Evolutionary conservation across 1,140 invertebrate genomes (phyloP).

Genomic region (Trypoxylus dichotomus): DNA sequence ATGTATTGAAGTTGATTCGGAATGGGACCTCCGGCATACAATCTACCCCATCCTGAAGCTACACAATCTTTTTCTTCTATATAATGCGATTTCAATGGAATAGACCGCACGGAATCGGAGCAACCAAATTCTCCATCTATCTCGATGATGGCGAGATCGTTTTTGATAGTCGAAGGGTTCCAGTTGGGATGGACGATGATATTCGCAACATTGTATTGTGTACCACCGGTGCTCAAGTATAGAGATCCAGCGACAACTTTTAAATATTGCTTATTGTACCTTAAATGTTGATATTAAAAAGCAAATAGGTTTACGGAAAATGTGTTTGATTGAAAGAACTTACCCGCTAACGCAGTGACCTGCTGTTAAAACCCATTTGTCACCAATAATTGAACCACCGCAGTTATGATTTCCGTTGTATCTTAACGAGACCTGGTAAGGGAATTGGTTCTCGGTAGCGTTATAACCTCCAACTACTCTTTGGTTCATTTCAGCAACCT

Average conservation of each 20-base stretch:
- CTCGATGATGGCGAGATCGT: neutral
- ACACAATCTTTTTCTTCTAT: neutral
- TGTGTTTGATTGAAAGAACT: neutral
- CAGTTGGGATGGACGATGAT: too few relatives aligned
- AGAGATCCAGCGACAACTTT: neutral
- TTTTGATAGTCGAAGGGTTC: too few relatives aligned
- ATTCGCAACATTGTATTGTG: neutral
- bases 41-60: neutral
- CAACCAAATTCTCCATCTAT: neutral
- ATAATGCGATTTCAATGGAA: neutral
- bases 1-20: neutral
- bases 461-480: conserved; percentile 13
- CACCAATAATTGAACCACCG: conserved; percentile 39
- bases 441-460: conserved; percentile 12
- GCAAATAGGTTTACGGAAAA: neutral
- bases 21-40: conserved; percentile 37
- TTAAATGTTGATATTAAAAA: neutral
- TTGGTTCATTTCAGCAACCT: neutral
- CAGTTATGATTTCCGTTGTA: conserved; percentile 32
- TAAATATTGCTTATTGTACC: neutral
- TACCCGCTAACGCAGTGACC: conserved; percentile 36
- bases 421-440: conserved; percentile 26
- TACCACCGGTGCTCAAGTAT: neutral
- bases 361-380: conserved; percentile 38
- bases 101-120: neutral